Base-by-base conservation (phyloP, 1,140 invertebrate species). In the Meloidogyne floridensis region DNA sequence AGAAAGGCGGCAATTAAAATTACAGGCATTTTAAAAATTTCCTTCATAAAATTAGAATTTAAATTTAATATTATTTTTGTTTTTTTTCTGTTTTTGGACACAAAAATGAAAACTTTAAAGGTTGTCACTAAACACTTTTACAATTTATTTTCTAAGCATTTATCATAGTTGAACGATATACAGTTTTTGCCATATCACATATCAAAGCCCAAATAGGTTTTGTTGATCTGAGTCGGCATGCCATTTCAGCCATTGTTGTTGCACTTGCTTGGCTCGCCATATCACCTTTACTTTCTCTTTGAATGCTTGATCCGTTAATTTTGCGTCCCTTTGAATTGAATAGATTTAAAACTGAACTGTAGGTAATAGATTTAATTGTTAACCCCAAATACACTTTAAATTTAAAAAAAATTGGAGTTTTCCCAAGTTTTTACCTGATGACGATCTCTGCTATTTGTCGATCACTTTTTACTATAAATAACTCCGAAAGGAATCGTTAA, bases 161-260 rank as follows among this genome's bases (percentile, higher is more conserved):
- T 18, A 42, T 54, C 53, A 79, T 79, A n/a, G 77, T 79, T 20
- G 80, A 47, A 32, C 80, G 80, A 72, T 82, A 82, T 42, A 82
- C 81, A 15, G 81, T 82, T 47, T 82, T 82, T 3, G 80, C 81
- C 75, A 82, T 80, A 71, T 82, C 81, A 54, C 81, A 82, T 72
- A 82, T 82, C 9, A 82, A 65, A 32, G 81, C 81, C 81, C 81
- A 82, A 82, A 82, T 82, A 13, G 81, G 81, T 53, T 80, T 59
- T 47, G 42, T 32, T n/a, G 47, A 42, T 47, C 81, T 80, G 9
- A 75, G 81, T 72, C 65, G 9, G 69, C 81, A 82, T n/a, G 81
- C 81, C 79, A 82, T 82, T 73, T 82, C 69, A 10, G 74, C 72
- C 81, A 82, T 82, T 65, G 80, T 77, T 18, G 69, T 51, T 42